These are phyloP conservation scores for Leptothorax acervorum DNA, from an alignment of 2,888 invertebrate genomes.

Conservation along the genomic window DNA sequence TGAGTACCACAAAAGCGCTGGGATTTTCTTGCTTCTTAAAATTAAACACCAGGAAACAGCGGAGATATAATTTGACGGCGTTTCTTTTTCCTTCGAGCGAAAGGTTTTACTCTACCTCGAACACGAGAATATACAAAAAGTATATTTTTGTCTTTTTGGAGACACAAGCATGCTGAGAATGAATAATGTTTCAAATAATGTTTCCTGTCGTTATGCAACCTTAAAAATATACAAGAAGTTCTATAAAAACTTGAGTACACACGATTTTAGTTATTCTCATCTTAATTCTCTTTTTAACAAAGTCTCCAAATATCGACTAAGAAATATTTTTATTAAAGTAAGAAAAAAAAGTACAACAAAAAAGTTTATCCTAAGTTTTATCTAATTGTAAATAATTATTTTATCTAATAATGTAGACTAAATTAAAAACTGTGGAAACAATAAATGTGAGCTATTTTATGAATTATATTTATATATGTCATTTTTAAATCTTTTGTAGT, in stretches of 20 bases:
- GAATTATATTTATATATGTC: not conserved
- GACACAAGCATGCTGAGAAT: not conserved
- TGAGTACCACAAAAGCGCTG: constrained; percentile 23
- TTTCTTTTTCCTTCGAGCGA: constrained; percentile 10
- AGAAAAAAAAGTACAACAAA: not conserved
- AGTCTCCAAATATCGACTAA: not conserved
- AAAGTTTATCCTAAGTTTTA: not conserved
- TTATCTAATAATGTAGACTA: not conserved
- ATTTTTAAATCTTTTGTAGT: not conserved
- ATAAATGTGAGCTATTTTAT: not conserved
- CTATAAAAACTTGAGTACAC: not conserved
- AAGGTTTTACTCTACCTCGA: constrained; percentile 21
- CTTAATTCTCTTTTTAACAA: not conserved
- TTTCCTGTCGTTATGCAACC: not conserved
- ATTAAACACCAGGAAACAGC: constrained; percentile 69
- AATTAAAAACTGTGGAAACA: not conserved
- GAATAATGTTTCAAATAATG: constrained; percentile 27
- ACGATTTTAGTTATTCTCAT: not conserved
- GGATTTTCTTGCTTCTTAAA: constrained; percentile 62
- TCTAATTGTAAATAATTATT: not conserved
- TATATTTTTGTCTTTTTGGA: not conserved
- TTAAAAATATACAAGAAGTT: constrained; percentile 25
- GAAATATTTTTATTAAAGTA: not conserved
- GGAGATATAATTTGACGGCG: constrained; percentile 53
- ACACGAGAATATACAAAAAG: constrained; percentile 18